phyloP scores from a whole-genome alignment of 2,113 vertebrate genomes.

The Halcyon senegalensis region DNA sequence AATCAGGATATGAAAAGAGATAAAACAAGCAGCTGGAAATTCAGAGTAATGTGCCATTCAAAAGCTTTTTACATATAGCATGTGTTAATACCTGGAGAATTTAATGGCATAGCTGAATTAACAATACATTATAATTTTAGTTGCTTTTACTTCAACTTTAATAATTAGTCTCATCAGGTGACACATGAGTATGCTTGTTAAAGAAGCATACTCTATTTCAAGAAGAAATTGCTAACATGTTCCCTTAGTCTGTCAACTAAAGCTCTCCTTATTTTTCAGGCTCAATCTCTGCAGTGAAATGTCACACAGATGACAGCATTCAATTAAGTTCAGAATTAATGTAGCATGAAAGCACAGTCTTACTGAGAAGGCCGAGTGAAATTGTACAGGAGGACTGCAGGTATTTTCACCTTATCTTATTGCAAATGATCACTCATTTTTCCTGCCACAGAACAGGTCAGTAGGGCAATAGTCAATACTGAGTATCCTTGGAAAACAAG shows the following conservation, averaged over 20 bases:
- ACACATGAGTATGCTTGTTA: not conserved
- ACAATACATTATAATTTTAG: not conserved
- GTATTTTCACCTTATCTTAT: constrained; percentile 47
- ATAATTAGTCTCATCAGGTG: not conserved
- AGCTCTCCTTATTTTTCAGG: constrained; percentile 6
- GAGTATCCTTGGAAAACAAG: not conserved
- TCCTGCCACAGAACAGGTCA: constrained; percentile 6
- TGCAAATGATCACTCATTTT: constrained; percentile 35
- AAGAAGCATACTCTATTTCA: not conserved
- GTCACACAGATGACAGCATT: constrained; percentile 53
- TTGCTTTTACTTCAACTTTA: not conserved
- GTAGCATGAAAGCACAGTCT: constrained; percentile 54
- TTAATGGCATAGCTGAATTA: not conserved
- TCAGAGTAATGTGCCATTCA: not conserved
- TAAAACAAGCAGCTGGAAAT: not conserved
- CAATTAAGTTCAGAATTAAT: constrained; percentile 67
- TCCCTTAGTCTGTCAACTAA: not conserved
- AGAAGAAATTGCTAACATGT: not conserved
- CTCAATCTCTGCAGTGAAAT: constrained; percentile 13
- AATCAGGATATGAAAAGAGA: not conserved
- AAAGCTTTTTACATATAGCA: not conserved
- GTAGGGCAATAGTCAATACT: not conserved
- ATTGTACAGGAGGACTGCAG: constrained; percentile 21
- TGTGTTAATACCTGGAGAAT: not conserved
- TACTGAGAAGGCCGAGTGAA: not conserved